Conservation (phyloP, 1,140 invertebrate species). For the Diabrotica virgifera region DNA sequence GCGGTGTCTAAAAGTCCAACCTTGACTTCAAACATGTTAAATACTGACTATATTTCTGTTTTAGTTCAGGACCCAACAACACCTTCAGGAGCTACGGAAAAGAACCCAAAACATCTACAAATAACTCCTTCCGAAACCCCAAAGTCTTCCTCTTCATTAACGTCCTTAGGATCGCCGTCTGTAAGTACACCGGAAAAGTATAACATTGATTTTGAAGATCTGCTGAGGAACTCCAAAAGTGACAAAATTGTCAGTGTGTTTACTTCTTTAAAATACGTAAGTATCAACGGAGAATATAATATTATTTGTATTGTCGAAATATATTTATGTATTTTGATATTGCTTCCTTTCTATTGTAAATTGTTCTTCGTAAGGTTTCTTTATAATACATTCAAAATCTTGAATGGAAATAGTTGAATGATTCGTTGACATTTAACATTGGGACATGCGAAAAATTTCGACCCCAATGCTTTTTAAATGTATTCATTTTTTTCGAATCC, state of each 20-base stretch:
- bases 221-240: conserved; percentile 12
- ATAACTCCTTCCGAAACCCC: conserved; percentile 14
- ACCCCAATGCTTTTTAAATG: too few species aligned
- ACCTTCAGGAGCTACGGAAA: conserved; percentile 35
- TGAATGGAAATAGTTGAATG: too few species aligned
- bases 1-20: conserved; percentile 30
- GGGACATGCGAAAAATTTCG: too few species aligned
- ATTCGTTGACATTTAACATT: too few species aligned
- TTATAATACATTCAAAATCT: too few species aligned
- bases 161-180: conserved; percentile 8
- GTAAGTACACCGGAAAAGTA: conserved; percentile 25
- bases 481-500: too few species aligned
- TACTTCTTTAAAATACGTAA: conserved; percentile 15
- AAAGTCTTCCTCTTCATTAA: conserved; percentile 17
- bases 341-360: too few species aligned
- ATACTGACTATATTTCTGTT: conserved; percentile 43
- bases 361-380: too few species aligned
- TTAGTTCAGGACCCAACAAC: conserved; percentile 42
- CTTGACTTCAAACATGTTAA: conserved; percentile 20
- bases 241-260: conserved; percentile 22
- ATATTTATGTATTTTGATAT: too few species aligned
- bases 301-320: too few species aligned
- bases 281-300: background rate
- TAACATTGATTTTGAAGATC: conserved; percentile 22
- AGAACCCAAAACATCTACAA: conserved; percentile 34